Percentiles rank a stretch among this genome's conserved stretches.
phyloP scores from a whole-genome alignment of 2,797 vertebrate genomes.

The Syngnathus acus region DNA sequence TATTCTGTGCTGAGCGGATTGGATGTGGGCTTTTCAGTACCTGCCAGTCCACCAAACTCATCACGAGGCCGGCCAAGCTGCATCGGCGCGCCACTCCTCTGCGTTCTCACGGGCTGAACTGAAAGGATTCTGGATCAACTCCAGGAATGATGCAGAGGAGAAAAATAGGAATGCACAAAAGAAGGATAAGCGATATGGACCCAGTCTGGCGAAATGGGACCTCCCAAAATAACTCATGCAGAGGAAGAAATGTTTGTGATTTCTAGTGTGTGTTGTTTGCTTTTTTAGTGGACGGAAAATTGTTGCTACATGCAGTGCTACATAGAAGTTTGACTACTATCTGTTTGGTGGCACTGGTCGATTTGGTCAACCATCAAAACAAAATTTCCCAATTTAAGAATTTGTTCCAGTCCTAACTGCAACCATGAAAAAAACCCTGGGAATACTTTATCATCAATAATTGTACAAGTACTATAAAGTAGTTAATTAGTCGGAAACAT shows the following conservation, averaged over 20 bases:
- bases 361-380: neutral
- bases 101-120: constrained; percentile 52
- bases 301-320: neutral
- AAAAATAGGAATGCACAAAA: constrained; percentile 39
- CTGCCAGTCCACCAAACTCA: constrained; percentile 54
- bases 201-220: constrained; percentile 45
- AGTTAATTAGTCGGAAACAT: too few relatives aligned
- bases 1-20: constrained; percentile 29
- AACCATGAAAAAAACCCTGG: neutral
- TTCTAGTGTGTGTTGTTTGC: constrained; percentile 23
- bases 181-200: constrained; percentile 50
- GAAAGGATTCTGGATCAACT: constrained; percentile 56
- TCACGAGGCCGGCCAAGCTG: constrained; percentile 36
- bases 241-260: constrained; percentile 29
- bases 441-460: too few relatives aligned
- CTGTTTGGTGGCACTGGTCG: neutral
- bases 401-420: neutral
- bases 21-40: constrained; percentile 49
- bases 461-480: too few relatives aligned
- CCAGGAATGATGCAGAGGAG: constrained; percentile 27
- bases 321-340: neutral
- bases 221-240: constrained; percentile 55
- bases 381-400: neutral
- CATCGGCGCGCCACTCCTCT: constrained; percentile 27
- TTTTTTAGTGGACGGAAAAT: neutral